phyloP scores from a whole-genome alignment of 2,113 vertebrate species.

The Thalassoma bifasciatum region DNA sequence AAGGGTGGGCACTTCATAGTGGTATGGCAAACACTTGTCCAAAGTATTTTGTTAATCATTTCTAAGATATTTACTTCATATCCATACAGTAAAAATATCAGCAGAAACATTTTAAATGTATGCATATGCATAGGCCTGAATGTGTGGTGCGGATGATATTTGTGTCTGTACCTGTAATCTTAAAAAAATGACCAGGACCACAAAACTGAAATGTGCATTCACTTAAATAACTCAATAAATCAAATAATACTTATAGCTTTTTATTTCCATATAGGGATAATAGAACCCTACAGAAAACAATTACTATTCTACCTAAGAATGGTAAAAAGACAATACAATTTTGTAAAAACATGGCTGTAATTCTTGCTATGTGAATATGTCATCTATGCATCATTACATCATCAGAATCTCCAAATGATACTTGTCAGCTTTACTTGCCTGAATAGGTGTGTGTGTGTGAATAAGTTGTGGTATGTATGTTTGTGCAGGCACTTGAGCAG shows the following conservation, averaged over 20 bases:
- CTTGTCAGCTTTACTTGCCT: background rate
- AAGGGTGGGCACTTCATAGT: slow-evolving; percentile 72
- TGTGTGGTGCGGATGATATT: background rate
- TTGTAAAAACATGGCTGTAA: too few relatives aligned
- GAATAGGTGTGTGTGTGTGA: background rate
- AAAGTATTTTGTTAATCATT: background rate
- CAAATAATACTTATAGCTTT: background rate
- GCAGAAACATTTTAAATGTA: background rate
- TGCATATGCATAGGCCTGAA: background rate
- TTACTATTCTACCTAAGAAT: background rate
- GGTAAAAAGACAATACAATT: too few relatives aligned
- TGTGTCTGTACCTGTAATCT: background rate
- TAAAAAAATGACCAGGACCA: background rate
- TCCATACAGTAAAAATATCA: slow-evolving; percentile 2
- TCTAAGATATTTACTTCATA: background rate
- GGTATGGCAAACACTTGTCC: slow-evolving; percentile 67
- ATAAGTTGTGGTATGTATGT: slow-evolving; percentile 6
- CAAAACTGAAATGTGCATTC: background rate
- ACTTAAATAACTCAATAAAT: background rate
- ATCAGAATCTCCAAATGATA: background rate
- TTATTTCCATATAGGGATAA: background rate
- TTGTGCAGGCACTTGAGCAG: background rate
- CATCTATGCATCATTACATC: background rate
- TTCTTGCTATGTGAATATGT: background rate
- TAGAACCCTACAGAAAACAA: background rate